Evolutionary conservation across 1,140 invertebrate genomes (phyloP), one percentile per base, ranked within the genome.

Genomic region (Coptotermes formosanus): DNA sequence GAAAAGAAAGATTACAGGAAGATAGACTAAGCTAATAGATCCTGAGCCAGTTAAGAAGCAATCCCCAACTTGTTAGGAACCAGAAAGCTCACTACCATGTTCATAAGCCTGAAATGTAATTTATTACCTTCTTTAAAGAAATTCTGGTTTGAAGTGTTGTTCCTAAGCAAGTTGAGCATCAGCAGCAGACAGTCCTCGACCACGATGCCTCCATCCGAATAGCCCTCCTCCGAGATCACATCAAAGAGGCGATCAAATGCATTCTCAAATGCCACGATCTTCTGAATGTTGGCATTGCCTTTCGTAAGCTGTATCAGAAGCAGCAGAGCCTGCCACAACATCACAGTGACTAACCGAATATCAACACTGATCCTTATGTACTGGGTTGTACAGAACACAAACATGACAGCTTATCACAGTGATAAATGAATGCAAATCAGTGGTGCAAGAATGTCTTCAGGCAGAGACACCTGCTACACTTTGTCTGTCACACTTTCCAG

Each of bases 191-290:
- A 99, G 91, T 99, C 99, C 93, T 99, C 98, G 8, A 99, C 98
- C 9, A 99, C 97, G 86, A 99, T 98, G 48, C 98, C 98, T 85
- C 98, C 98, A 92, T 99, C 97, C 43, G 96, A 95, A 88, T 95
- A 95, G 82, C 98, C 98, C 92, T 99, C 99, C 88, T 97, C 95
- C 2, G 92, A 92, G 44, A 99, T 97, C 52, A 99, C 98, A 89
- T 98, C 96, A 88, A 99, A 96, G 64, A 99, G 92, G 88, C 96
- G 93, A 91, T 99, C 98, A 91, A 99, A 99, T 0, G 97, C 98
- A 92, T 99, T 99, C 92, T 99, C 98, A 92, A 99, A 99, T 0
- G 98, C 99, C 9, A 99, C 98, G 89, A 99, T 99, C 92, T 99
- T 99, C 91, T 99, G 99, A 88, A 99, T 98, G 91, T 99, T 99